phyloP scores from a whole-genome alignment of 2,888 invertebrate genomes.

The Meteorus cinctellus region DNA sequence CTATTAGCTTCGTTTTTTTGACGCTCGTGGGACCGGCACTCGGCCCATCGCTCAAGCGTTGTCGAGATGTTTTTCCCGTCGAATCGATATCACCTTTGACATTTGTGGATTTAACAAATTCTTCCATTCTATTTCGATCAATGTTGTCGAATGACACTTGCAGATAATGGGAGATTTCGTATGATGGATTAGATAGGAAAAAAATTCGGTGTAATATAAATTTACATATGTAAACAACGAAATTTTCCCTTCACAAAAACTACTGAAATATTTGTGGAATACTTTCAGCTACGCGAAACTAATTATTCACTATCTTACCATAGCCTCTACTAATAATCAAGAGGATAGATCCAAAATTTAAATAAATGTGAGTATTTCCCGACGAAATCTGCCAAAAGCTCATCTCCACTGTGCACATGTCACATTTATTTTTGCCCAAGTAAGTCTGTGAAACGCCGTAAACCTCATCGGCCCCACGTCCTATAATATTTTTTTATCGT shows the following conservation, averaged over 20 bases:
- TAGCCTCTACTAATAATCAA: slow-evolving; percentile 41
- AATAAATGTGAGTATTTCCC: slow-evolving; percentile 24
- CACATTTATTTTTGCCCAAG: slow-evolving; percentile 14
- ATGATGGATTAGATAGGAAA: neutral
- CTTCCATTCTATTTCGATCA: neutral
- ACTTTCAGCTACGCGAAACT: neutral
- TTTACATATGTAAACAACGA: neutral
- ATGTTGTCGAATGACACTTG: neutral
- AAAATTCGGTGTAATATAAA: neutral
- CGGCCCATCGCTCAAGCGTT: neutral
- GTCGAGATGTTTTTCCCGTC: neutral
- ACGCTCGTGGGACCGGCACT: slow-evolving; percentile 3
- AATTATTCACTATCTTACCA: neutral
- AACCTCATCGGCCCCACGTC: slow-evolving; percentile 10
- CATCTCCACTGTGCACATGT: neutral
- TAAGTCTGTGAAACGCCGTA: slow-evolving; percentile 29
- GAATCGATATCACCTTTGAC: slow-evolving; percentile 11
- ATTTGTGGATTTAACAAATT: neutral
- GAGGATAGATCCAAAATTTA: slow-evolving; percentile 47
- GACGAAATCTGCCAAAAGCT: slow-evolving; percentile 1
- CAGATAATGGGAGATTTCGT: neutral
- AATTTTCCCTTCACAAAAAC: neutral
- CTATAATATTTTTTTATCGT: slow-evolving; percentile 20
- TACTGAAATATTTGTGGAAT: neutral
- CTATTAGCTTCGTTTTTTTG: slow-evolving; percentile 15